Conservation (phyloP, 2,888 invertebrate species). For the Netelia inedita region DNA sequence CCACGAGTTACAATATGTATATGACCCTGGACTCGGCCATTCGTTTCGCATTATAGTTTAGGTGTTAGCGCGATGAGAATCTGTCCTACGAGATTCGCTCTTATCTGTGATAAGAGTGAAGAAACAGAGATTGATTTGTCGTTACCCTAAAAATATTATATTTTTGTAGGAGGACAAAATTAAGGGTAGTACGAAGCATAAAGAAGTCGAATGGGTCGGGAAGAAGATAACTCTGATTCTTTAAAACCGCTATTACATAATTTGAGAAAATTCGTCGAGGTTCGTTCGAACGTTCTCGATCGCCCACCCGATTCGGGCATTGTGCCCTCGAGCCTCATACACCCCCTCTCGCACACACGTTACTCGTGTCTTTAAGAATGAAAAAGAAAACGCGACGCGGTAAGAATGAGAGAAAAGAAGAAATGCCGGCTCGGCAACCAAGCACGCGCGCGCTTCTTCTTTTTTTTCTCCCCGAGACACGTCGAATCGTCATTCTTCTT, state of each 20-base stretch:
- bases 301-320: constrained; percentile 30
- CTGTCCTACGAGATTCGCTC: too few relatives aligned
- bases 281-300: constrained; percentile 49
- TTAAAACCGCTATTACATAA: constrained; percentile 48
- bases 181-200: neutral
- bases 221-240: neutral
- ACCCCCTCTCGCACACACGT: constrained; percentile 5
- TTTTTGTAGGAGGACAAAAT: neutral
- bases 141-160: neutral
- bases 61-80: neutral
- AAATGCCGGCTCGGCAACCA: constrained; percentile 4
- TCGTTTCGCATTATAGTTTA: neutral
- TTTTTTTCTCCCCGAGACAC: constrained; percentile 10
- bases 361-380: constrained; percentile 11
- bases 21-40: neutral
- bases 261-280: constrained; percentile 36
- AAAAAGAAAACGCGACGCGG: constrained; percentile 30
- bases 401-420: constrained; percentile 44
- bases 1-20: neutral
- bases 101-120: too few relatives aligned
- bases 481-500: constrained; percentile 40
- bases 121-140: neutral
- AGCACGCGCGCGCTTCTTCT: constrained; percentile 61
- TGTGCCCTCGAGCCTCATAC: constrained; percentile 38
- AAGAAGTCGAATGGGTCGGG: neutral